These are phyloP conservation scores for Andrena hattorfiana DNA, from an alignment of 2,888 invertebrate genomes.

Conservation along the genomic window DNA sequence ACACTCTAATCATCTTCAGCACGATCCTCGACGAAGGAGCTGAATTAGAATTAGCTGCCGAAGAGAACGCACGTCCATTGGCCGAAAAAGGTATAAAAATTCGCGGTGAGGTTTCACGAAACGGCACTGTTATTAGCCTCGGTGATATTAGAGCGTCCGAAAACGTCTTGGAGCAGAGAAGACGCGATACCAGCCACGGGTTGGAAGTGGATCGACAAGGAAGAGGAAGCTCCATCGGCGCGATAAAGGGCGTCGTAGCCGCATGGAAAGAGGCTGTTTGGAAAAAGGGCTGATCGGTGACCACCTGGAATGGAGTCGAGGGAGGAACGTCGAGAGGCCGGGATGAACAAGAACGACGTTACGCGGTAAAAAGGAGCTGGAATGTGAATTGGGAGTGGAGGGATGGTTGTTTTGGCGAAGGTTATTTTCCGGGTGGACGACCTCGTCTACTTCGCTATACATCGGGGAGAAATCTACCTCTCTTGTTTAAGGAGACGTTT, in stretches of 20 bases:
- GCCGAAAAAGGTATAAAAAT: not conserved
- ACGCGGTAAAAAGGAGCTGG: slow-evolving; percentile 58
- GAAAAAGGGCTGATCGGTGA: slow-evolving; percentile 59
- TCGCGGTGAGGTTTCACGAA: not conserved
- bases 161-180: not conserved
- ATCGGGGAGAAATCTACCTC: slow-evolving; percentile 58
- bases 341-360: slow-evolving; percentile 51
- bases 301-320: slow-evolving; percentile 56
- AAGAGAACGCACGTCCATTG: too few species aligned
- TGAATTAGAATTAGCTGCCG: not conserved
- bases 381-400: slow-evolving; percentile 58
- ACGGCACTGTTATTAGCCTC: slow-evolving; percentile 33
- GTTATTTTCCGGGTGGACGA: slow-evolving; percentile 83
- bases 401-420: slow-evolving; percentile 79
- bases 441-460: slow-evolving; percentile 69
- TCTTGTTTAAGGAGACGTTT: slow-evolving; percentile 62
- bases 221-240: slow-evolving; percentile 39
- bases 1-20: not conserved
- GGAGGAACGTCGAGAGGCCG: slow-evolving; percentile 33
- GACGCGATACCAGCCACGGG: slow-evolving; percentile 1
- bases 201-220: slow-evolving; percentile 13
- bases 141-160: slow-evolving; percentile 3
- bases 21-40: not conserved
- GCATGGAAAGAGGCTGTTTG: slow-evolving; percentile 37
- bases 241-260: slow-evolving; percentile 54